These are phyloP conservation scores for Cephalopachus bancanus DNA, from an alignment of 2,797 vertebrate genomes.

Conservation along the genomic window DNA sequence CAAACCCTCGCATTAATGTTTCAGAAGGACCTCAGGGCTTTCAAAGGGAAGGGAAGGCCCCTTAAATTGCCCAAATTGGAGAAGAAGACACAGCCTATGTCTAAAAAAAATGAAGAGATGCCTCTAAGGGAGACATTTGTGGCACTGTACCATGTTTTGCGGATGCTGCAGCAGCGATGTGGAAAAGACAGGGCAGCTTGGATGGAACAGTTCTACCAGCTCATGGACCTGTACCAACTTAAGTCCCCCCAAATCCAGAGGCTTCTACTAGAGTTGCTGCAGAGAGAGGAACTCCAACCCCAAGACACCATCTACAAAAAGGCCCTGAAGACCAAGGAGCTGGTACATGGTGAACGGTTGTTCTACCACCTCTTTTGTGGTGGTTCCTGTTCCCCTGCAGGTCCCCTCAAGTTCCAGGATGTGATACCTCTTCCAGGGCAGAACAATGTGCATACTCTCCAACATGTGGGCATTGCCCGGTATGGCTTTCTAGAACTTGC, in stretches of 20 bases:
- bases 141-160: constrained; percentile 71
- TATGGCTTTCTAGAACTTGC: constrained; percentile 76
- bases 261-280: constrained; percentile 61
- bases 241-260: constrained; percentile 36
- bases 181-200: constrained; percentile 32
- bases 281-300: neutral
- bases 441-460: constrained; percentile 70
- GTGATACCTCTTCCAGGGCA: constrained; percentile 63
- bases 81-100: neutral
- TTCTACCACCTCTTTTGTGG: constrained; percentile 43
- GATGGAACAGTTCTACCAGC: constrained; percentile 43
- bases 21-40: constrained; percentile 63
- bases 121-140: constrained; percentile 70
- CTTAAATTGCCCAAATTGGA: constrained; percentile 44
- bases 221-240: constrained; percentile 71
- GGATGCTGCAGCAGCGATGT: constrained; percentile 49
- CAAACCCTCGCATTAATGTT: constrained; percentile 54
- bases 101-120: neutral
- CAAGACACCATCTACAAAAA: neutral
- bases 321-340: neutral
- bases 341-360: constrained; percentile 53
- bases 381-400: neutral
- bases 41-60: constrained; percentile 17
- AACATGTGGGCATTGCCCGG: constrained; percentile 30
- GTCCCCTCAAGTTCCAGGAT: neutral